Percentiles rank a stretch among this genome's conserved stretches.
Evolutionary conservation across 2,888 invertebrate genomes (phyloP).

Genomic region (Baronia brevicornis): DNA sequence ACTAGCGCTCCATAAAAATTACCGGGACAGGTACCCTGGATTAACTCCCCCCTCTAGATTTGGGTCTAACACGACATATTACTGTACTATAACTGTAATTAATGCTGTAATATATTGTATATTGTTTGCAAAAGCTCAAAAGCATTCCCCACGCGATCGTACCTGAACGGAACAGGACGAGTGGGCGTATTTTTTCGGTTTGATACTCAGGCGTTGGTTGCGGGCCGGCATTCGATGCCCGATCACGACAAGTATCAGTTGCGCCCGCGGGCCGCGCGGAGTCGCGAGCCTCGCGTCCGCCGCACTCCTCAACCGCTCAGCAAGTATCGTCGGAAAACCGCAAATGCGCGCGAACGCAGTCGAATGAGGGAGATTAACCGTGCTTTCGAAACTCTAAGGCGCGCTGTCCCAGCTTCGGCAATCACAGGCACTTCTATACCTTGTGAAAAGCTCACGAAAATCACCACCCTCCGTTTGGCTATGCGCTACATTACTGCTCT

Average conservation of each 20-base stretch:
- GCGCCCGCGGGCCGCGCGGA: constrained; percentile 68
- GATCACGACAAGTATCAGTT: constrained; percentile 74
- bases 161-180: too few species aligned
- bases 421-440: constrained; percentile 70
- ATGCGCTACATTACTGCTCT: constrained; percentile 91
- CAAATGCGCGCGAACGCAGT: constrained; percentile 90
- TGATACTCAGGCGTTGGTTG: constrained; percentile 24
- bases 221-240: constrained; percentile 60
- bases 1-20: too few species aligned
- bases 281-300: constrained; percentile 72
- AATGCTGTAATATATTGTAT: too few species aligned
- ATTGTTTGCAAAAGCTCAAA: too few species aligned
- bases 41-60: too few species aligned
- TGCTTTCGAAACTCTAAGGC: constrained; percentile 88
- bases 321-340: constrained; percentile 92
- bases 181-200: too few species aligned
- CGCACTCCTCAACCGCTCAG: constrained; percentile 84
- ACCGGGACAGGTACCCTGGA: too few species aligned
- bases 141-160: too few species aligned
- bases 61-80: too few species aligned
- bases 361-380: constrained; percentile 93
- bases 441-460: constrained; percentile 90
- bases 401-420: constrained; percentile 81
- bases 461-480: constrained; percentile 89
- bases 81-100: too few species aligned